A percentile compares a stretch with the other conserved stretches of the same genome.
phyloP scores from a whole-genome alignment of 2,113 vertebrate genomes.

The Uropsilus gracilis region DNA sequence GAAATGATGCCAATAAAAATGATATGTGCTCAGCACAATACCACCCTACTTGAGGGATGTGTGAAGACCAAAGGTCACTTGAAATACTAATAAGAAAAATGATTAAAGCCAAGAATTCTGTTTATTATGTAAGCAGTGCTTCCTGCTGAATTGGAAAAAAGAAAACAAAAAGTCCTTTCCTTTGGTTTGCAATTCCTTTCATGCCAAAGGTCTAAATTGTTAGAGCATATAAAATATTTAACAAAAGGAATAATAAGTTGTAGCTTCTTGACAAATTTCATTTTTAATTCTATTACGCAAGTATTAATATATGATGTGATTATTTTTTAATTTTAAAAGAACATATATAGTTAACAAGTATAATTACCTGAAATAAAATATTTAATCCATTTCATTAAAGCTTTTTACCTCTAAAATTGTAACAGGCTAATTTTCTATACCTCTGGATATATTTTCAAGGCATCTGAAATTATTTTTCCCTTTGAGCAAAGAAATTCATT shows the following conservation, averaged over 20 bases:
- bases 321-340: background rate
- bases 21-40: constrained; percentile 84
- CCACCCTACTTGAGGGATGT: constrained; percentile 77
- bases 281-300: constrained; percentile 6
- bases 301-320: constrained; percentile 1
- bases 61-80: constrained; percentile 80
- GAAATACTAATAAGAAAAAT: constrained; percentile 85
- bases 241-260: constrained; percentile 36
- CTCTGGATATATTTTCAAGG: background rate
- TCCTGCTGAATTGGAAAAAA: constrained; percentile 74
- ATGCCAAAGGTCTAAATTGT: constrained; percentile 11
- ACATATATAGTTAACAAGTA: background rate
- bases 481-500: background rate
- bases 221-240: constrained; percentile 44
- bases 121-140: constrained; percentile 80
- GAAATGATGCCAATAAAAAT: constrained; percentile 84
- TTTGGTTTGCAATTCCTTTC: constrained; percentile 60
- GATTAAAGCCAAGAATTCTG: constrained; percentile 76
- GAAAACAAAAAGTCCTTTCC: constrained; percentile 58
- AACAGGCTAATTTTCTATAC: background rate
- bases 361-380: constrained; percentile 17
- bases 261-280: constrained; percentile 1
- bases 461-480: background rate
- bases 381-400: background rate
- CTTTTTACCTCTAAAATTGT: constrained; percentile 27